Evolutionary conservation across 2,113 vertebrate genomes (phyloP).

Genomic region (Aplodontia rufa): DNA sequence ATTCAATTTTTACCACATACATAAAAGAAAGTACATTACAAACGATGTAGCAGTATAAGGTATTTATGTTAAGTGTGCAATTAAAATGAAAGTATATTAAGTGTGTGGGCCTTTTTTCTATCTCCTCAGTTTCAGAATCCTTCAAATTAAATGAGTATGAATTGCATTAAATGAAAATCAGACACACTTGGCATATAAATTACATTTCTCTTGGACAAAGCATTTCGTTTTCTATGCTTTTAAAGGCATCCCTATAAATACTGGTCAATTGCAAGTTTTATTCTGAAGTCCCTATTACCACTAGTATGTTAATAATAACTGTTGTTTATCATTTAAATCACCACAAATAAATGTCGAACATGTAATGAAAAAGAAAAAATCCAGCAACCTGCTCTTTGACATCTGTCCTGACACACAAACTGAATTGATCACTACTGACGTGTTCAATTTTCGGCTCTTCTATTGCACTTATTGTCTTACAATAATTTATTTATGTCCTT

Average conservation of each 20-base stretch:
- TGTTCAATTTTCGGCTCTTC: background rate
- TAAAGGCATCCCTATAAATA: background rate
- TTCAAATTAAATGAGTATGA: constrained; percentile 55
- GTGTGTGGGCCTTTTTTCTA: constrained; percentile 49
- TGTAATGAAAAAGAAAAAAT: background rate
- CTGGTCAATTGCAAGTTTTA: background rate
- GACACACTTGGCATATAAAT: constrained; percentile 54
- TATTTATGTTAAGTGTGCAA: constrained; percentile 59
- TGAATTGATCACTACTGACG: background rate
- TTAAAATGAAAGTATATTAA: constrained; percentile 64
- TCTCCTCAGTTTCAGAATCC: constrained; percentile 58
- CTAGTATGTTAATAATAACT: background rate
- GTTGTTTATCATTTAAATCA: constrained; percentile 1
- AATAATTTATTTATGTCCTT: background rate
- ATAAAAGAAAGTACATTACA: constrained; percentile 47
- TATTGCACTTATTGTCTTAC: background rate
- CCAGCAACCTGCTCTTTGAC: background rate
- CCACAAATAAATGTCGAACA: background rate
- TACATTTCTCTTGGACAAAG: background rate
- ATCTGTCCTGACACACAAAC: background rate
- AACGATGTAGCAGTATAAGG: constrained; percentile 51
- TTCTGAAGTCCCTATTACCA: constrained; percentile 14
- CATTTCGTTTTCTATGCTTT: constrained; percentile 29
- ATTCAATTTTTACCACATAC: constrained; percentile 52
- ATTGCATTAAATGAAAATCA: constrained; percentile 49